Evolutionary conservation across 2,888 invertebrate species (phyloP), one percentile per base, ranked within the genome.

Genomic region (Pyrrhia umbra): DNA sequence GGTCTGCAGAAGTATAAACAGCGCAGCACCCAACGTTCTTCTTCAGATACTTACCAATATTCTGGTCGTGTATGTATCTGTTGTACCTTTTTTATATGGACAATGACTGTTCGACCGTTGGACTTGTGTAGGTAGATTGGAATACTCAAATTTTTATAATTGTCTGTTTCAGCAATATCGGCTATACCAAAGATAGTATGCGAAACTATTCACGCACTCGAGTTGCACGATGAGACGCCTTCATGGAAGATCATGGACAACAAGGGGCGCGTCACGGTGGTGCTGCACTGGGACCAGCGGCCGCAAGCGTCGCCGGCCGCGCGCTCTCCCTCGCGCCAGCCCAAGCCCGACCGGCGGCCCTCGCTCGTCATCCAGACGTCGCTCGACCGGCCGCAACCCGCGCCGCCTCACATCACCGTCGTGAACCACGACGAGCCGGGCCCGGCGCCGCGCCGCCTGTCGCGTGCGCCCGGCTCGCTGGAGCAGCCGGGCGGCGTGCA

Each of bases 181-280:
- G 98, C 98, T 87, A 98, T 99, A 87, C 99, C 99, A 86, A 97
- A 98, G 95, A 98, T 98, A 96, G 98, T 98, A 95, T 98, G 98
- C 96, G 98, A 98, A 96, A 98, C 98, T 90, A 98, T 98, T 92
- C 98, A 98, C 96, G 98, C 98, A 82, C 96, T 98, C 96, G 98
- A 98, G 95, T 96, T 98, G 92, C 98, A 98, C 96, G 98, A 98
- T 97, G 98, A 98, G 95, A 98, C 98, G 92, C 98, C 98, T 90
- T 98, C 98, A 95, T 98, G 98, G 98, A 98, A 98, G 95, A 98
- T 98, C 96, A 98, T 98, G 98, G 98, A 98, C 97, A 98, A 98
- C 96, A 98, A 98, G 96, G 98, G 98, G 92, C 97, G 98, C 92
- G 98, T 98, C 95, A 98, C 98, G 88, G 98, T 98, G 95, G 98